Evolutionary conservation across 2,797 vertebrate genomes (phyloP), one percentile per base, ranked within the genome.

Genomic region (Pogonophryne albipinna): DNA sequence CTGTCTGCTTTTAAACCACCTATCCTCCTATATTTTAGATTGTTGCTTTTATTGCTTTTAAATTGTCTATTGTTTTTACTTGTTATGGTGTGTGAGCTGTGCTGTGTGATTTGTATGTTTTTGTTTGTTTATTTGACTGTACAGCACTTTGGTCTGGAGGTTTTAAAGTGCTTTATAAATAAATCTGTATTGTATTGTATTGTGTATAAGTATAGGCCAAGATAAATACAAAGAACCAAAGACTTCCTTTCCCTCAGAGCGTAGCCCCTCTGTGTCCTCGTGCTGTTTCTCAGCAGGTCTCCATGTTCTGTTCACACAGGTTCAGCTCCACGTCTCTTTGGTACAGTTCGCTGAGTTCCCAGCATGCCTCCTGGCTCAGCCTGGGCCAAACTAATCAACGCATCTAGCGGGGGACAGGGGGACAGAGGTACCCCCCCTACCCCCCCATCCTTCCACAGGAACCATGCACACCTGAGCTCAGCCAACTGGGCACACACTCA

Each of bases 331-430:
- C 1, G 45, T 78, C 77, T 59, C 65, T 67, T 84, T 85, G 83
- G 77, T 87, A 67, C 85, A 80, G 89, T 84, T 85, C 63, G 1
- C 74, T 83, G 79, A 86, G 76, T 68, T 56, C 74, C 38, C 78
- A 15, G 83, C 84, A 79, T 72, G 88, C 62, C 51, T 79, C 66
- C 76, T 86, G 87, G 87, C 89, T 80, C 84, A 78, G 78, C 76
- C 78, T 72, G 80, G 79, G 87, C 89, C 87, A 92, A 93, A 91
- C 88, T 91, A 93, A 94, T 94, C 94, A 94, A 93, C 91, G 73
- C 91, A 85, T 93, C 85, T 90, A 87, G 88, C 88, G 71, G 90
- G 92, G 80, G 78, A 91, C 78, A 79, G 57, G 56, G 57, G 51
- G 74, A 46, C 34, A 38, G 6, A 7, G 8, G 34, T 7, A 38